Evolutionary conservation across 1,140 invertebrate genomes (phyloP).

Genomic region (Drosophila ambigua): DNA sequence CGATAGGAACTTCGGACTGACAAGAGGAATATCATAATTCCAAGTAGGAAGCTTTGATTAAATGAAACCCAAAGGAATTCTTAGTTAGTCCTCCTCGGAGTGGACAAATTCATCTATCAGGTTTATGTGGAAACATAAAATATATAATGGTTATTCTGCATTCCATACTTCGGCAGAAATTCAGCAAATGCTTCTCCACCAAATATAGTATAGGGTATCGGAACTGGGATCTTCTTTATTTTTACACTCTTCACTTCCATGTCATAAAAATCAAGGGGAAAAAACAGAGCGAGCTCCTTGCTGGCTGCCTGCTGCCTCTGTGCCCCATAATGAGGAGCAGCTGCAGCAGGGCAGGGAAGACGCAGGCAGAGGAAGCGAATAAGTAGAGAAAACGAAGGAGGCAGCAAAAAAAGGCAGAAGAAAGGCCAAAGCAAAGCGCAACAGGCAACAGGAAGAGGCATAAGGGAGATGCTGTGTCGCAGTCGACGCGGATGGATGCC

Average conservation of each 20-base stretch:
- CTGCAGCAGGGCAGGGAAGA: constrained; percentile 39
- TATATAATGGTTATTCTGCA: too few relatives aligned
- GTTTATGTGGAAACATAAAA: too few relatives aligned
- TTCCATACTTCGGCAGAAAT: too few relatives aligned
- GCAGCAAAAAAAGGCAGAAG: neutral
- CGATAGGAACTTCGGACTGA: too few relatives aligned
- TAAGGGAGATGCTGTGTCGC: constrained; percentile 7
- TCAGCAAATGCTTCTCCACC: constrained; percentile 13
- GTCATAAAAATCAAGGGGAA: too few relatives aligned
- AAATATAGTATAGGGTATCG: neutral
- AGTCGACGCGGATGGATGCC: constrained; percentile 19
- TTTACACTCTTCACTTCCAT: neutral
- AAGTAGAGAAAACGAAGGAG: too few relatives aligned
- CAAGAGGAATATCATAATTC: too few relatives aligned
- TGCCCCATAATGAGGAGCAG: constrained; percentile 67
- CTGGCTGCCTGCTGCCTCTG: constrained; percentile 18
- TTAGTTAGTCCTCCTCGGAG: too few relatives aligned
- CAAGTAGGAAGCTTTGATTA: too few relatives aligned
- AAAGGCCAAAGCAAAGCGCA: constrained; percentile 8
- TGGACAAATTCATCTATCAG: too few relatives aligned
- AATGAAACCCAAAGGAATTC: too few relatives aligned
- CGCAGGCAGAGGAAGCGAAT: neutral
- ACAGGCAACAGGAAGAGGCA: constrained; percentile 64
- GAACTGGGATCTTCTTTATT: neutral
- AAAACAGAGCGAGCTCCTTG: constrained; percentile 36